Conservation (phyloP, 2,888 invertebrate genomes). For the Thera britannica region DNA sequence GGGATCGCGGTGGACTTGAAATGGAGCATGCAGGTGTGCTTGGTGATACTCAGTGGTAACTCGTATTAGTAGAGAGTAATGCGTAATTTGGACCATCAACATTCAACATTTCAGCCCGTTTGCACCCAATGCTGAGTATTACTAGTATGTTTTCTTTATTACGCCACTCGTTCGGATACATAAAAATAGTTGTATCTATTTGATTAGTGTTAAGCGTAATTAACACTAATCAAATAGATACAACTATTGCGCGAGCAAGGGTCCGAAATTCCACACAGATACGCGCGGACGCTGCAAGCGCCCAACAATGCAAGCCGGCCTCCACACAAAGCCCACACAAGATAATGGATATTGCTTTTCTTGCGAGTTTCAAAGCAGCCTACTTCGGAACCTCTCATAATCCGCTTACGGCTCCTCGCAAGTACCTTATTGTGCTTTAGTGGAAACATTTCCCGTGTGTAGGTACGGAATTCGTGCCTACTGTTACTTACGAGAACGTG, state of each 20-base stretch:
- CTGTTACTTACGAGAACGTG: conserved; percentile 55
- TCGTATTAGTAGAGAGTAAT: conserved; percentile 12
- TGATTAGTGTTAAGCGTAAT: not conserved
- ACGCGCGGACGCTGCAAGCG: conserved; percentile 61
- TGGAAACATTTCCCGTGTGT: conserved; percentile 70
- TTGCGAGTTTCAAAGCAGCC: conserved; percentile 82
- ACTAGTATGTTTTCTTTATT: no score
- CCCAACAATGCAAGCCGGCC: conserved; percentile 67
- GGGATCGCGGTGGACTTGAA: conserved; percentile 38
- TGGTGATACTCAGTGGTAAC: conserved; percentile 30
- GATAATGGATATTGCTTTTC: conserved; percentile 84
- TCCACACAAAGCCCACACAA: conserved; percentile 73
- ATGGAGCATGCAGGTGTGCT: conserved; percentile 43
- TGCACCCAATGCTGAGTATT: no score
- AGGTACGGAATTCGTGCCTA: conserved; percentile 56
- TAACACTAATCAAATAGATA: no score
- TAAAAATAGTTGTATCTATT: no score
- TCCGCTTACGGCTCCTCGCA: conserved; percentile 77
- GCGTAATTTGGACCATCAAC: not conserved
- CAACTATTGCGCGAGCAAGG: no score
- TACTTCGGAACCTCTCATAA: conserved; percentile 81
- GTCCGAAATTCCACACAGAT: conserved; percentile 54
- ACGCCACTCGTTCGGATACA: no score
- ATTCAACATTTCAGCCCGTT: no score
- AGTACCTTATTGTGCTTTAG: conserved; percentile 77